A percentile compares a stretch with the other conserved stretches of the same genome.
These are phyloP conservation scores for Arnoldichthys spilopterus DNA, from an alignment of 2,797 vertebrate genomes.

Conservation along the genomic window DNA sequence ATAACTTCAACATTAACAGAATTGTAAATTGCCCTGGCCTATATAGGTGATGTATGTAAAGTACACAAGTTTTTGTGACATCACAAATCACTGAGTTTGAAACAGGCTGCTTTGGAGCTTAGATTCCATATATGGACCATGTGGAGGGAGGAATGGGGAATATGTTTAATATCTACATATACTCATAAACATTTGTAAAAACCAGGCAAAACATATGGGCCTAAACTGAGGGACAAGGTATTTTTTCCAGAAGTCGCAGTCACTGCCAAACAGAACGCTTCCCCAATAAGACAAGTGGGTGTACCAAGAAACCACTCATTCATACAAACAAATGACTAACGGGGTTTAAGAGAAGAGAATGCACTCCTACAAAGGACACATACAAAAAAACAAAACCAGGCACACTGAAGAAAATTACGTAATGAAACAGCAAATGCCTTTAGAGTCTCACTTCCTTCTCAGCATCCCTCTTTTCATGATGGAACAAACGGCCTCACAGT, in stretches of 20 bases:
- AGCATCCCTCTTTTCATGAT: conserved; percentile 33
- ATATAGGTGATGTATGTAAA: no score
- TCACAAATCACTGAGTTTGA: no score
- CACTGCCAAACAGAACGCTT: not conserved
- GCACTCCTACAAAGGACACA: conserved; percentile 12
- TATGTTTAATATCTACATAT: no score
- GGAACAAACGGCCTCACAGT: conserved; percentile 47
- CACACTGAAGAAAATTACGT: conserved; percentile 37
- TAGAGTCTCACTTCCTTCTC: conserved; percentile 52
- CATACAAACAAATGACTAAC: not conserved
- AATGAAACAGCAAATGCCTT: conserved; percentile 42
- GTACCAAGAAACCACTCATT: not conserved
- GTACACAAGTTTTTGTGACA: no score
- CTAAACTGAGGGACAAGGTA: not conserved
- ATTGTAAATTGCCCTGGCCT: no score
- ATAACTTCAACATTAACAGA: no score
- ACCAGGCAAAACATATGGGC: no score
- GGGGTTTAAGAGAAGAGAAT: not conserved
- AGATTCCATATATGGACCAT: no score
- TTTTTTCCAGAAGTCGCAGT: not conserved
- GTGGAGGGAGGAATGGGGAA: no score
- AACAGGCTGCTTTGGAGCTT: no score
- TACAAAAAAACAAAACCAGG: conserved; percentile 29
- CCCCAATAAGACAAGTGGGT: not conserved
- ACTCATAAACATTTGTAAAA: no score